Conservation (phyloP, 2,113 vertebrate species). For the Triplophysa rosa region DNA sequence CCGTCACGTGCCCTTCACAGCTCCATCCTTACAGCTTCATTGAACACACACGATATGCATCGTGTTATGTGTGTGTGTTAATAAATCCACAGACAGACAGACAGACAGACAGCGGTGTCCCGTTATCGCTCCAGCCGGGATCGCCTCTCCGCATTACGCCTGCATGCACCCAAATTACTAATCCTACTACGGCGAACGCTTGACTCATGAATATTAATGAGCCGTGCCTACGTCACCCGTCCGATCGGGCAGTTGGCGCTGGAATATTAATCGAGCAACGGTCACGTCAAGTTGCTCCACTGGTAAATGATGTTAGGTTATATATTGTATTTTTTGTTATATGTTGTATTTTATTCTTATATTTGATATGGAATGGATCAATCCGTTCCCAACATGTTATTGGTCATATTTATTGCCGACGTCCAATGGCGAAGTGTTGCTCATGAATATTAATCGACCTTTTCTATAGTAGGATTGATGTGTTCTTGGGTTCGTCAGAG, state of each 20-base stretch:
- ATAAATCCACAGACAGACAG: conserved; percentile 27
- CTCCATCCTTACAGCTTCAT: not conserved
- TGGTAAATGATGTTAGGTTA: not conserved
- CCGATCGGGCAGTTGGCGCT: not conserved
- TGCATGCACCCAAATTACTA: conserved; percentile 52
- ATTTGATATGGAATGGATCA: too few relatives aligned
- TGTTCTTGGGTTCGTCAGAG: conserved; percentile 55
- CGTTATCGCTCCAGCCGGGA: conserved; percentile 58
- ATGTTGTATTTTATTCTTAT: not conserved
- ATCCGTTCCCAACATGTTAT: too few relatives aligned
- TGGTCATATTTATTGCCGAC: not conserved
- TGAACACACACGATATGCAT: not conserved
- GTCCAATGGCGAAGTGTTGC: not conserved
- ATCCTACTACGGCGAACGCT: conserved; percentile 19
- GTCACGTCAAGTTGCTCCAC: conserved; percentile 39
- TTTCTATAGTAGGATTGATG: not conserved
- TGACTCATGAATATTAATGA: conserved; percentile 17
- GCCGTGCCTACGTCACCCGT: not conserved
- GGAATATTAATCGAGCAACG: conserved; percentile 5
- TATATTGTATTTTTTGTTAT: too few relatives aligned
- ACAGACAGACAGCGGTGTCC: conserved; percentile 55
- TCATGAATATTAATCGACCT: not conserved
- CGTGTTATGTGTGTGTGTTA: not conserved
- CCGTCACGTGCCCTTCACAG: too few relatives aligned
- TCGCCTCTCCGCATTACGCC: conserved; percentile 69